These are phyloP conservation scores for Drosophila albomicans DNA, from an alignment of 1,140 invertebrate species.

Conservation along the genomic window DNA sequence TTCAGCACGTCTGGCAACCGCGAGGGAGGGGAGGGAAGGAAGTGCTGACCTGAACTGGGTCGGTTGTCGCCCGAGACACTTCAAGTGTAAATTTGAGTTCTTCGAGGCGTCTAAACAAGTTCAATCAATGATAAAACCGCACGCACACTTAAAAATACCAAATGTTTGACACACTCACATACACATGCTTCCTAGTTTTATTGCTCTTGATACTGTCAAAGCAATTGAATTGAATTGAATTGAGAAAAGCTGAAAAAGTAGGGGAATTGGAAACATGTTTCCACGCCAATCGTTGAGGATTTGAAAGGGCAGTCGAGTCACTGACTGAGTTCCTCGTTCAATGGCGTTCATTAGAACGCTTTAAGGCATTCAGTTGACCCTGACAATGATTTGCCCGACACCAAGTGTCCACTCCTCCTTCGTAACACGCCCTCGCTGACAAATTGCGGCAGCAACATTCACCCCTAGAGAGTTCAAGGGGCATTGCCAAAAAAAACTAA, in stretches of 20 bases:
- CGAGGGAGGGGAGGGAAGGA: neutral
- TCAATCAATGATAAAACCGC: conserved; percentile 75
- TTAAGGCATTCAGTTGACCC: conserved; percentile 50
- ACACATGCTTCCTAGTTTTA: conserved; percentile 41
- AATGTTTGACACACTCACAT: conserved; percentile 29
- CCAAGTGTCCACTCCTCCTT: neutral
- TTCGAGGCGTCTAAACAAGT: conserved; percentile 64
- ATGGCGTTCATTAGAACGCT: conserved; percentile 72
- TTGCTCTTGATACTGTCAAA: conserved; percentile 56
- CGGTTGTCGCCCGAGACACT: conserved; percentile 63
- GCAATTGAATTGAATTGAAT: conserved; percentile 70
- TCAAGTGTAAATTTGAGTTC: conserved; percentile 76
- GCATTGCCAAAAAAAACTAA: conserved; percentile 36
- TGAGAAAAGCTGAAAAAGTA: conserved; percentile 39
- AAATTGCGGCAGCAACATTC: conserved; percentile 60
- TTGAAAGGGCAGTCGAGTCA: conserved; percentile 55
- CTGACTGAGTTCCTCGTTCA: conserved; percentile 45
- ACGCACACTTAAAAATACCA: conserved; percentile 47
- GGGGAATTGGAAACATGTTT: conserved; percentile 41
- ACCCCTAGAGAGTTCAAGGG: conserved; percentile 53
- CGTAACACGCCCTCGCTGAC: conserved; percentile 47
- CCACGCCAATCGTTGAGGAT: conserved; percentile 52
- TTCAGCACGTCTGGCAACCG: conserved; percentile 45
- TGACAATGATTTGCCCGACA: conserved; percentile 39
- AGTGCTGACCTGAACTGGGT: conserved; percentile 22